phyloP scores from a whole-genome alignment of 2,797 vertebrate species.

The Agapornis canus region DNA sequence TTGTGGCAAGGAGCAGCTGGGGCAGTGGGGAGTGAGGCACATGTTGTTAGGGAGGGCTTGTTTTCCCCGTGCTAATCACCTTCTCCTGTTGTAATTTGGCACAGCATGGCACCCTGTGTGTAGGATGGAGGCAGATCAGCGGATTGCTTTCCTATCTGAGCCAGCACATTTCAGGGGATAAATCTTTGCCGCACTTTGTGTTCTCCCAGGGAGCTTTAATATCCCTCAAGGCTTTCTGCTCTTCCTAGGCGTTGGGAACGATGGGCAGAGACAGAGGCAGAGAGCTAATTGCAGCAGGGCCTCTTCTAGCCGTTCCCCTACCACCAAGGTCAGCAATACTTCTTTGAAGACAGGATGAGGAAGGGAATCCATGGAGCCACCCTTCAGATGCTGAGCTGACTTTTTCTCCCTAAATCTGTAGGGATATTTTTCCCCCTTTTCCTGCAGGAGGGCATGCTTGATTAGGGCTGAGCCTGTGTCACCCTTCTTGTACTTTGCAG shows the following conservation, averaged over 20 bases:
- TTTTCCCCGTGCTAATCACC: neutral
- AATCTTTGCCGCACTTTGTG: neutral
- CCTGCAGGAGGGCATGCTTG: neutral
- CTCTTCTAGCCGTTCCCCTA: neutral
- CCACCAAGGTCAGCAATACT: neutral
- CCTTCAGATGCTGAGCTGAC: neutral
- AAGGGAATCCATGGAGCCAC: neutral
- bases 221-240: neutral
- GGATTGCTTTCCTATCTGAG: neutral
- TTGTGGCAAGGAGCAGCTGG: neutral
- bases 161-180: neutral
- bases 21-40: fast-evolving
- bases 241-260: neutral
- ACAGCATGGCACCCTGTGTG: fast-evolving
- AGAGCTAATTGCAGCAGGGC: neutral
- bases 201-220: neutral
- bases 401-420: neutral
- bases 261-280: neutral
- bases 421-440: neutral
- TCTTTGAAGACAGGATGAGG: neutral
- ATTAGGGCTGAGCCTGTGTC: neutral
- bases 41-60: neutral
- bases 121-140: fast-evolving
- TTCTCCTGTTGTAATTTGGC: neutral
- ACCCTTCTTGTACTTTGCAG: neutral